Evolutionary conservation across 2,888 invertebrate species (phyloP).

Genomic region (Drosophila neonasuta): DNA sequence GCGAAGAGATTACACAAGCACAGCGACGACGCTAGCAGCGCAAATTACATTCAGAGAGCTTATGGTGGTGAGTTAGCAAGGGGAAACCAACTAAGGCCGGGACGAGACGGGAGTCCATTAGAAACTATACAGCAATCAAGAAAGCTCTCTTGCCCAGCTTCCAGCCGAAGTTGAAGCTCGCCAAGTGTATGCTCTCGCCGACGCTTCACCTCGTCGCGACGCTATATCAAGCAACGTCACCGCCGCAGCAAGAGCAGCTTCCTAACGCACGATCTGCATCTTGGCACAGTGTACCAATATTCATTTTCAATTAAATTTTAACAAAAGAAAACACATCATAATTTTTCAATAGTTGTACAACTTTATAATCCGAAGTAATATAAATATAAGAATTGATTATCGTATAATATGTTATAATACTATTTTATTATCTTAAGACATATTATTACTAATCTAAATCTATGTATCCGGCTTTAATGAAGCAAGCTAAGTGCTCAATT

Average conservation of each 20-base stretch:
- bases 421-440: too few species aligned
- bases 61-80: background rate
- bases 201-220: background rate
- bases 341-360: too few species aligned
- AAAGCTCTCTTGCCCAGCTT: slow-evolving; percentile 62
- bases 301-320: background rate
- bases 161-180: slow-evolving; percentile 23
- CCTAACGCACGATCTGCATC: slow-evolving; percentile 30
- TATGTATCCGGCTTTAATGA: too few species aligned
- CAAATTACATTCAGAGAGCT: slow-evolving; percentile 34
- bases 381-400: too few species aligned
- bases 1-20: slow-evolving; percentile 70
- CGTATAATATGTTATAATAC: too few species aligned
- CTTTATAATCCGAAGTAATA: too few species aligned
- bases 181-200: slow-evolving; percentile 20
- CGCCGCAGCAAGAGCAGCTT: slow-evolving; percentile 26
- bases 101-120: slow-evolving; percentile 48
- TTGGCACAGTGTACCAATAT: slow-evolving; percentile 10
- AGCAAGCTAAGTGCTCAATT: too few species aligned
- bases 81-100: slow-evolving; percentile 1
- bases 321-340: background rate
- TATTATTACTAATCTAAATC: too few species aligned
- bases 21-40: slow-evolving; percentile 58
- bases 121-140: slow-evolving; percentile 67
- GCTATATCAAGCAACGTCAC: slow-evolving; percentile 27